A percentile compares a stretch with the other conserved stretches of the same genome.
Conservation (phyloP, 2,113 vertebrate species). For the Labrus mixtus region DNA sequence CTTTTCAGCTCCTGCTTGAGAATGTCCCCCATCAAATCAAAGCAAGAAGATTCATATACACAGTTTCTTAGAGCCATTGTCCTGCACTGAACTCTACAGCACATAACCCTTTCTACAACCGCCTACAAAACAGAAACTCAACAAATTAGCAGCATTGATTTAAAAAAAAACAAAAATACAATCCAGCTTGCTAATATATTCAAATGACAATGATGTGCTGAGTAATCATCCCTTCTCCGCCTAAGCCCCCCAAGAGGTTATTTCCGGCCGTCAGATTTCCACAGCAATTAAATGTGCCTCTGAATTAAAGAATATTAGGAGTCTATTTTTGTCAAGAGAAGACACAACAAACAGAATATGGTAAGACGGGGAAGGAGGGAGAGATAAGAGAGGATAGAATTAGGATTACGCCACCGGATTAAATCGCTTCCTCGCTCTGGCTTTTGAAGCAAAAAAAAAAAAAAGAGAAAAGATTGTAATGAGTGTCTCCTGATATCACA, state of each 20-base stretch:
- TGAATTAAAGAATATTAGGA: constrained; percentile 44
- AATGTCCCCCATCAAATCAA: neutral
- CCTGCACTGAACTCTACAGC: neutral
- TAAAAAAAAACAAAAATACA: neutral
- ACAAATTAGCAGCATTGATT: constrained; percentile 44
- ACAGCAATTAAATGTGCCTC: constrained; percentile 60
- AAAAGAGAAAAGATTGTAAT: constrained; percentile 48
- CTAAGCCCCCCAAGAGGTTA: constrained; percentile 28
- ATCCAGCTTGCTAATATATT: constrained; percentile 19
- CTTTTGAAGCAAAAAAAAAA: constrained; percentile 35
- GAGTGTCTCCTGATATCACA: constrained; percentile 34
- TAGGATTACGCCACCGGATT: constrained; percentile 22
- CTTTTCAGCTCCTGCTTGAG: neutral
- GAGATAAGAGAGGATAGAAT: constrained; percentile 4
- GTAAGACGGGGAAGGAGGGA: neutral
- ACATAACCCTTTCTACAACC: constrained; percentile 15
- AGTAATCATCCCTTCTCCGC: constrained; percentile 44
- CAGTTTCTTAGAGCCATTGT: neutral
- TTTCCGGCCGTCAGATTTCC: constrained; percentile 54
- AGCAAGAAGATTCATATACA: no score
- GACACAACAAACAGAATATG: constrained; percentile 52
- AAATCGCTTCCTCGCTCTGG: constrained; percentile 44
- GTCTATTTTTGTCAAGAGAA: constrained; percentile 11
- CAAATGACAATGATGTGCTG: constrained; percentile 26
- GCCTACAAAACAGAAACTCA: constrained; percentile 27